Percentiles rank a stretch among this genome's conserved stretches.
Conservation (phyloP, 1,140 invertebrate genomes). For the Ruditapes philippinarum region DNA sequence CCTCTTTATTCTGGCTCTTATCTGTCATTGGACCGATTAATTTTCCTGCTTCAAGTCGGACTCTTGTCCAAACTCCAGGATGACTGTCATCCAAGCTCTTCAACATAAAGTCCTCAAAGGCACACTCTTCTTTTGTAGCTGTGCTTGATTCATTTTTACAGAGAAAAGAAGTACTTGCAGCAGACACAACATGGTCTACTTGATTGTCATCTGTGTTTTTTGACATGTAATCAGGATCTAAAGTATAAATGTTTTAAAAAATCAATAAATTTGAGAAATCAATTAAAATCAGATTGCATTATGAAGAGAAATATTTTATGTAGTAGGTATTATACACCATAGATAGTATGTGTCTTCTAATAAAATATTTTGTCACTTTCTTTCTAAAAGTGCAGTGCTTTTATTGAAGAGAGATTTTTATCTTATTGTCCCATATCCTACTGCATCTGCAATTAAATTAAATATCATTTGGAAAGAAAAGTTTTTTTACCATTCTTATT, state of each 20-base stretch:
- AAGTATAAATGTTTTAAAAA: neutral
- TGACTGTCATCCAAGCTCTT: conserved; percentile 32
- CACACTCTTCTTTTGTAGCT: neutral
- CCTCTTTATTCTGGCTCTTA: neutral
- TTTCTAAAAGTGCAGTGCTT: no score
- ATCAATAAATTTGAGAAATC: no score
- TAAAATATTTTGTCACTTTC: no score
- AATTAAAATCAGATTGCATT: no score
- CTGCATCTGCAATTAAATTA: no score
- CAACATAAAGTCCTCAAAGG: neutral
- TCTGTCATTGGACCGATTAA: conserved; percentile 27
- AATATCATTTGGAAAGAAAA: no score
- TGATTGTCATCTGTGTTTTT: neutral
- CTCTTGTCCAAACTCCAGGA: conserved; percentile 15
- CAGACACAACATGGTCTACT: neutral
- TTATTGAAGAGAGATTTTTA: no score
- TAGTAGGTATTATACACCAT: no score
- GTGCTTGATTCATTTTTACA: neutral
- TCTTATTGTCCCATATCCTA: no score
- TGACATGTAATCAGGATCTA: neutral
- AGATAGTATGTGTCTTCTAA: no score
- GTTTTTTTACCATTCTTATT: no score
- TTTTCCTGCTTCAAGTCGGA: conserved; percentile 39
- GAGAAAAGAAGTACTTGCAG: neutral
- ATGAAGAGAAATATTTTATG: no score